Base-by-base conservation (phyloP, 1,140 invertebrate genomes). In the Lasioglossum baleicum region DNA sequence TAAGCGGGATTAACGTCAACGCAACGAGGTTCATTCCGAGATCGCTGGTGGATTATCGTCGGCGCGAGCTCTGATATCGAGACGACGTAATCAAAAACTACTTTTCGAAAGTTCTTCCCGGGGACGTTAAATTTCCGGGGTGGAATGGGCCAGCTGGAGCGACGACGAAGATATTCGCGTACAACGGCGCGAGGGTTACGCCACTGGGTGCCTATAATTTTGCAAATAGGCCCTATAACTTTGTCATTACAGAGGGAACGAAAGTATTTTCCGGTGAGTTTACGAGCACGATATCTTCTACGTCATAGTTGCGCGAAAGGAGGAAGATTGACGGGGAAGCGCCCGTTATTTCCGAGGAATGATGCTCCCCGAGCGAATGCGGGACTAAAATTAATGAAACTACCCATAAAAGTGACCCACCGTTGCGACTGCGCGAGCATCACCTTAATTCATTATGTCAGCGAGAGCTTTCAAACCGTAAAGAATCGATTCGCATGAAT, bases 161-260 rank as follows among this genome's bases (percentile, higher is more conserved):
- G 31, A 51, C 67, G 22, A 2, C 48, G 67, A 35, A 56, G 48
- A 53, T 40, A 40, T 70, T 67, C 35, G 10, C 70, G 69, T 20
- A 61, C 31, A 56, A 53, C 73, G 76, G 80, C 69, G 77, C 66
- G 71, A 75, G 67, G 65, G 67, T 65, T 66, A 82, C 58, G 78
- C 44, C 75, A 70, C 40, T 81, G 70, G 70, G 71, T 48, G 44
- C 72, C 79, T 71, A 74, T 82, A 80, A 82, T 82, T 73, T 82
- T 26, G 76, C 69, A 68, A 79, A 66, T 72, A 75, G 75, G 67
- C 79, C 70, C 78, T 80, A 83, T 81, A 70, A 83, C 80, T 80
- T 83, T 48, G 48, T 71, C 79, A 81, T 83, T 76, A 70, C 71
- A 66, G 74, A 58, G 70, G 58, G 61, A 83, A 80, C 65, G 66